These are phyloP conservation scores for Drosophila oshimai DNA, from an alignment of 1,140 invertebrate species.

Conservation along the genomic window DNA sequence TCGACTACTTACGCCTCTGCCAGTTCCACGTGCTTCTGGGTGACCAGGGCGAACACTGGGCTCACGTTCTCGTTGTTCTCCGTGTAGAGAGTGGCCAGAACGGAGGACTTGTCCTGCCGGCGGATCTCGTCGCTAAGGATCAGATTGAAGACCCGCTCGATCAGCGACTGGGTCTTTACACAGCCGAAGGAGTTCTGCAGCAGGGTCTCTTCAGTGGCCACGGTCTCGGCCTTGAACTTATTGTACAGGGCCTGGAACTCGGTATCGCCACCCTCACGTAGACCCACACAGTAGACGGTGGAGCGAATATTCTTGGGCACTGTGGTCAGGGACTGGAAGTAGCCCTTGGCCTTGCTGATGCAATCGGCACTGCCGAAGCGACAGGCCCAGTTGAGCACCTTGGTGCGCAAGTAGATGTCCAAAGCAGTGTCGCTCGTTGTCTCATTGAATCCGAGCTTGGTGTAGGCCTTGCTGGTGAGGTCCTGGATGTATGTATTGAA, in stretches of 20 bases:
- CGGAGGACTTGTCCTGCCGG: conserved; percentile 77
- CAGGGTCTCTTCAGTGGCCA: conserved; percentile 84
- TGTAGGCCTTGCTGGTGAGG: conserved; percentile 59
- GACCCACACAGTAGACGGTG: conserved; percentile 85
- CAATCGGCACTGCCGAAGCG: conserved; percentile 83
- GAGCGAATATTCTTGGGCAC: conserved; percentile 84
- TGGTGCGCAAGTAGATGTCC: conserved; percentile 79
- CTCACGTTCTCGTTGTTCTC: conserved; percentile 82
- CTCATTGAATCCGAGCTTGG: conserved; percentile 64
- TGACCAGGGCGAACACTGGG: conserved; percentile 83
- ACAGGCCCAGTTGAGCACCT: conserved; percentile 84
- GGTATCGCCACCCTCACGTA: conserved; percentile 82
- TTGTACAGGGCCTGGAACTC: conserved; percentile 84
- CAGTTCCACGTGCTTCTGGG: conserved; percentile 72
- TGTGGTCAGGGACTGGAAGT: conserved; percentile 58
- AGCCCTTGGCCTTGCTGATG: conserved; percentile 61
- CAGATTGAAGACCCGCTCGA: conserved; percentile 71
- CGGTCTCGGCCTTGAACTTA: conserved; percentile 82
- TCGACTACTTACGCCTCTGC: conserved; percentile 83
- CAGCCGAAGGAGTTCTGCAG: conserved; percentile 86
- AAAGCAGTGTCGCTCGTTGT: conserved; percentile 44
- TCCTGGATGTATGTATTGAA: conserved; percentile 61
- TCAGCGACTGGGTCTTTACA: conserved; percentile 82
- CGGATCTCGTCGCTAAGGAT: conserved; percentile 78
- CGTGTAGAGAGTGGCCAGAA: conserved; percentile 82